Conservation (phyloP, 37 sponge, comb jelly and placozoan species). For the Ianthella basta region DNA sequence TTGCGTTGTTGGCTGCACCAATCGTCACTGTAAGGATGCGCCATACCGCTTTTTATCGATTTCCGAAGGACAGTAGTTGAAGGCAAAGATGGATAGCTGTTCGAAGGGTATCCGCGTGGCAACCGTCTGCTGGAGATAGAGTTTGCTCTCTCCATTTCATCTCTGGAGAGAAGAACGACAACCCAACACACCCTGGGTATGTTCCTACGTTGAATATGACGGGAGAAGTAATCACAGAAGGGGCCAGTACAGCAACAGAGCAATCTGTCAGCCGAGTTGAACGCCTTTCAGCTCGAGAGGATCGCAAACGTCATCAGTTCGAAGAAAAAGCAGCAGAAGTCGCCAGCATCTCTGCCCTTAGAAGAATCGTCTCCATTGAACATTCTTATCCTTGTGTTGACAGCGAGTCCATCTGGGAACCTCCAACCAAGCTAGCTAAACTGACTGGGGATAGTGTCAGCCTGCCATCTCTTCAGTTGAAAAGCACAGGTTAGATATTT, state of each 20-base stretch:
- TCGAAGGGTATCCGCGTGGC: not conserved
- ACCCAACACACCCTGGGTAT: conserved; percentile 25
- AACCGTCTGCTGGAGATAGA: conserved; percentile 1
- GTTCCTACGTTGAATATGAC: conserved; percentile 14
- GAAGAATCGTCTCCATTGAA: conserved; percentile 24
- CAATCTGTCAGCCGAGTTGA: not conserved
- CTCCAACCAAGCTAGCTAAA: conserved; percentile 25
- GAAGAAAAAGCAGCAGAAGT: conserved; percentile 20
- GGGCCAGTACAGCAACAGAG: conserved; percentile 1
- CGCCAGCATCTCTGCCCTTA: conserved; percentile 29
- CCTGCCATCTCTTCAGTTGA: conserved; percentile 31
- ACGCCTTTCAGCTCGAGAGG: not conserved
- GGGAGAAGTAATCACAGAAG: not conserved
- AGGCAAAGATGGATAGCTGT: conserved; percentile 32
- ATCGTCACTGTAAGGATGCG: conserved; percentile 21
- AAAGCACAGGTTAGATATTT: conserved; percentile 23
- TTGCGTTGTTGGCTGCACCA: conserved; percentile 33
- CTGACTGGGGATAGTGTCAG: conserved; percentile 1
- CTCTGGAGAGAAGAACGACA: conserved; percentile 17
- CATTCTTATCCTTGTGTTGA: not conserved
- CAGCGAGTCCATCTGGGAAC: conserved; percentile 8
- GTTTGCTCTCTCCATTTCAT: conserved; percentile 31
- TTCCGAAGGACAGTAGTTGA: conserved; percentile 14
- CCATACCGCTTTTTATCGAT: conserved; percentile 10
- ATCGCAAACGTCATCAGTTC: not conserved